Evolutionary conservation across 1,140 invertebrate genomes (phyloP), one percentile per base, ranked within the genome.

Genomic region (Plodia interpunctella): DNA sequence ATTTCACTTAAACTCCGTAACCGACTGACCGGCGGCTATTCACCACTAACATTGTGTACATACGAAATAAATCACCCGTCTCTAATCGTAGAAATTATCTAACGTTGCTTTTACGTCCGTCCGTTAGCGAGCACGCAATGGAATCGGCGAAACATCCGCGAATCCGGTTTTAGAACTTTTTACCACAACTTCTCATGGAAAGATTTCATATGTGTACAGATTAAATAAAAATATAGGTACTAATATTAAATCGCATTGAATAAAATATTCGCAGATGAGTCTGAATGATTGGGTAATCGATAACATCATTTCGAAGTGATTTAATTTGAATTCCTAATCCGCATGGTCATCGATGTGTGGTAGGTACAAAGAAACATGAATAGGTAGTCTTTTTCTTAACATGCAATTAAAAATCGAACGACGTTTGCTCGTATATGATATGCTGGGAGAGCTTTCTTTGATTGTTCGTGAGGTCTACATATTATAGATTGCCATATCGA

Each of bases 1-100:
- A 76, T 81, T 81, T 79, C 74, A 78, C 72, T 74, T 71, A 65
- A 70, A 71, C 65, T 62, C 62, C 60, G 59, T 68, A 57, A 69
- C 67, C 52, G 49, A 55, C 6, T 59, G 60, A 70, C 76, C 66
- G 35, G 61, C 44, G 74, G 72, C 65, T 60, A 63, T 70, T 55
- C 25, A 54, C 66, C 61, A 65, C 65, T 63, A 19, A 63, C 61
- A 54, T 63, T 61, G 59, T 61, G 66, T 62, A 66, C 55, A 67
- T 15, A 62, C 57, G 21, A 66, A 62, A 71, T 55, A 64, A 72
- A 66, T 72, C 55, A 66, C 55, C 52, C 49, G 19, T 19, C 49
- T 51, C 49, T 51, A 51, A 51, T 51, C 49, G 49, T 51, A 19
- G 49, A 66, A 66, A 69, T 66, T 66, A 68, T 71, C 62, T 66